phyloP scores from a whole-genome alignment of 2,888 invertebrate species.

The Caenorhabditis auriculariae region DNA sequence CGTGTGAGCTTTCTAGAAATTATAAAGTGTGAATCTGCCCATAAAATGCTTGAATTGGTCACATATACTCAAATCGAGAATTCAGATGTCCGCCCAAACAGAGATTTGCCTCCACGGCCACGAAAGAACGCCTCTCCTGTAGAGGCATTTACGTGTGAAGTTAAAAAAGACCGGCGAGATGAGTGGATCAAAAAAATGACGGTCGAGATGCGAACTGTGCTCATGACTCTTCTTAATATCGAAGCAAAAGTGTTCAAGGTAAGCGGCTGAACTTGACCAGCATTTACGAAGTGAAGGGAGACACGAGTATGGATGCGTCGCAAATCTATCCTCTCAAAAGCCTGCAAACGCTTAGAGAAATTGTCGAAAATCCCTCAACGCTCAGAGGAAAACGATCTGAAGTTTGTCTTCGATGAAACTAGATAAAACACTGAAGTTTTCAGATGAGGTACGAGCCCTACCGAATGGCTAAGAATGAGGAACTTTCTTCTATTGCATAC shows the following conservation, averaged over 20 bases:
- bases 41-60: background rate
- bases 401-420: constrained; percentile 20
- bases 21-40: background rate
- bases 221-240: constrained; percentile 58
- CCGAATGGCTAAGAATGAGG: constrained; percentile 57
- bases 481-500: constrained; percentile 55
- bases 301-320: constrained; percentile 49
- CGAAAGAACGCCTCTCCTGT: constrained; percentile 17
- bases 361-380: constrained; percentile 49
- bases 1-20: constrained; percentile 28
- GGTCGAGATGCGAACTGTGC: constrained; percentile 56
- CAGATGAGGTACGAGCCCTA: constrained; percentile 59
- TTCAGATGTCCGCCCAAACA: constrained; percentile 57
- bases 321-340: constrained; percentile 52
- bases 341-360: constrained; percentile 49
- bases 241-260: constrained; percentile 51
- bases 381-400: constrained; percentile 56
- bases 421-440: background rate
- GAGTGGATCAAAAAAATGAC: constrained; percentile 53
- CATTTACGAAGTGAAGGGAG: constrained; percentile 42
- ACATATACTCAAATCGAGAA: background rate
- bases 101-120: constrained; percentile 42
- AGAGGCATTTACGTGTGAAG: constrained; percentile 3
- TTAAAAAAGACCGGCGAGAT: constrained; percentile 21
- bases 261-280: background rate